Conservation (phyloP, 2,113 vertebrate genomes). For the Rhinogobius similis region DNA sequence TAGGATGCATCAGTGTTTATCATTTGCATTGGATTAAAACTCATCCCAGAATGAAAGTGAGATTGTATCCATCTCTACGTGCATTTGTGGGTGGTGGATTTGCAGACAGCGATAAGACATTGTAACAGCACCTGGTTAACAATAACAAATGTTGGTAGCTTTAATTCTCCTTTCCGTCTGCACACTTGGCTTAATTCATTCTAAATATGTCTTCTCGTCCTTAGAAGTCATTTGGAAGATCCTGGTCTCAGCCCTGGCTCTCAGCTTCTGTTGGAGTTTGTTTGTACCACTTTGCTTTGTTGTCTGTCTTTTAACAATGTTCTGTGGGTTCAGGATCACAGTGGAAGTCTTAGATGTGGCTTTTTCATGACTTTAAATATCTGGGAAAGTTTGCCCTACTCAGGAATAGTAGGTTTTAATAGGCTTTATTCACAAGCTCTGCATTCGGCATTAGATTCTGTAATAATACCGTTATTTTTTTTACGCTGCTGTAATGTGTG, state of each 20-base stretch:
- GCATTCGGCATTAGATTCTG: background rate
- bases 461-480: too few species aligned
- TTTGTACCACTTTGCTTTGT: constrained; percentile 18
- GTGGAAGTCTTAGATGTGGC: constrained; percentile 6
- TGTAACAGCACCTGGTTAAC: background rate
- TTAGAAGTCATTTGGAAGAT: constrained; percentile 13
- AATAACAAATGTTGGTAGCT: background rate
- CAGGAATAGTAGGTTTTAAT: background rate
- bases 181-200: constrained; percentile 2
- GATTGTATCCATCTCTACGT: too few species aligned
- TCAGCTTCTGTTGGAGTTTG: constrained; percentile 9
- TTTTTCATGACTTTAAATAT: constrained; percentile 11
- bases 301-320: constrained; percentile 15
- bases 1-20: too few species aligned
- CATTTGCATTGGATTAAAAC: background rate
- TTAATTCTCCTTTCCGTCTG: constrained; percentile 11
- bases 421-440: background rate
- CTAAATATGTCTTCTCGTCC: constrained; percentile 12
- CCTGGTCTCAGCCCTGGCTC: background rate
- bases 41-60: too few species aligned
- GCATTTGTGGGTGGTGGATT: background rate
- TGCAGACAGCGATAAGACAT: background rate
- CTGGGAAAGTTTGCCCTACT: background rate
- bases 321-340: constrained; percentile 19
- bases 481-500: background rate